Base-by-base conservation (phyloP, 2,888 invertebrate species). In the Sesia apiformis region DNA sequence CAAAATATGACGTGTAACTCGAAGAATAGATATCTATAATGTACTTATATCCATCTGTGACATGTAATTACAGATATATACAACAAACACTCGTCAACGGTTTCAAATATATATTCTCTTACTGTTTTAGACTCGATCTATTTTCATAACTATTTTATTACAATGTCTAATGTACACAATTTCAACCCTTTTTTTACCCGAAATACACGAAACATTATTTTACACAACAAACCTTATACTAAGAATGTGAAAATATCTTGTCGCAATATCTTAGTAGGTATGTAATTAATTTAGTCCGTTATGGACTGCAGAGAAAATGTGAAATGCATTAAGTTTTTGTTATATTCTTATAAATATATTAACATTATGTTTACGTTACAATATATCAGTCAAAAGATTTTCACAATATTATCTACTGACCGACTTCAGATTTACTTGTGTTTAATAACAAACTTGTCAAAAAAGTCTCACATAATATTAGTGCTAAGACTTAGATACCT, bases 251-350 rank as follows among this genome's bases (percentile, higher is more conserved):
- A 89, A 89, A 87, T 87, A 87, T 85, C 82, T 83, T 76, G 78
- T 82, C 84, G 81, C 78, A 81, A 82, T 82, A 84, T 79, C 82
- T 81, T 81, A 83, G 77, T 5, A 49, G 40, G 39, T 52, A 77
- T 74, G 75, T 81, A 77, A 72, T 70, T 78, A 74, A 73, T 78
- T 41, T 79, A 83, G 78, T 79, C 67, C 78, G 79, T 78, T 84
- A 85, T 81, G 84, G 84, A 86, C 86, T 85, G 84, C 86, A 84
- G 83, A 85, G 86, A 85, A 88, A 87, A 76, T 81, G 86, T 84
- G 84, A 89, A 89, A 89, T 89, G 88, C 88, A 88, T 83, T 82
- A 84, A 81, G 82, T 84, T 84, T 81, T 84, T 85, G 84, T 85
- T 81, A 84, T 85, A 84, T 77, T 82, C 70, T 65, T 85, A 84